Conservation (phyloP, 2,888 invertebrate species). For the Adelognathus sp. region DNA sequence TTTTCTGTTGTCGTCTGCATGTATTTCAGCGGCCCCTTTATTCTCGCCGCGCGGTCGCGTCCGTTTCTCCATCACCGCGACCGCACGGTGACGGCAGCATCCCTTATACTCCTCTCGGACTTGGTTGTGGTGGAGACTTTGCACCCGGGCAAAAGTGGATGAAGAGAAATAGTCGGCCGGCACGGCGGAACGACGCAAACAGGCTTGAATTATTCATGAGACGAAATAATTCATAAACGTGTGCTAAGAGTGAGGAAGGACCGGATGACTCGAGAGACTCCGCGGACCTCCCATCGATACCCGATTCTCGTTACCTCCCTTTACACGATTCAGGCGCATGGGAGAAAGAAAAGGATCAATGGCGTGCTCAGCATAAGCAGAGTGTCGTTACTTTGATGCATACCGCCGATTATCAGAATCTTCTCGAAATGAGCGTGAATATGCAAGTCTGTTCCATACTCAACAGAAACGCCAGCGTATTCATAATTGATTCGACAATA, state of each 20-base stretch:
- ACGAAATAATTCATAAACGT: constrained; percentile 69
- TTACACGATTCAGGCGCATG: background rate
- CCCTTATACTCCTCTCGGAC: constrained; percentile 1
- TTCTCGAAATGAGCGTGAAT: no score
- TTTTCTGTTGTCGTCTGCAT: background rate
- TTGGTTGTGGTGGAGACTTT: constrained; percentile 33
- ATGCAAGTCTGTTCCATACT: no score
- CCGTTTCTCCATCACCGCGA: constrained; percentile 6
- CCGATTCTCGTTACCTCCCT: background rate
- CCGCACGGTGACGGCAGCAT: background rate
- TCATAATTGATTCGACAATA: no score
- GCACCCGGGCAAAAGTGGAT: constrained; percentile 57
- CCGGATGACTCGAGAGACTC: constrained; percentile 14
- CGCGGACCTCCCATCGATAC: background rate
- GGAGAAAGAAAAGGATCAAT: background rate
- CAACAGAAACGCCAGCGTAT: no score
- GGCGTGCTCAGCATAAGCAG: background rate
- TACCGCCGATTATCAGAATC: background rate
- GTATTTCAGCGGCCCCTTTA: background rate
- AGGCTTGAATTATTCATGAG: constrained; percentile 70
- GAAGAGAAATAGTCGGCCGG: constrained; percentile 58
- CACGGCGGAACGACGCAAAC: constrained; percentile 61
- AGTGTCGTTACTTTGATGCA: background rate
- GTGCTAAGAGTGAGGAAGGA: constrained; percentile 13
- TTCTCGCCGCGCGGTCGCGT: background rate